These are phyloP conservation scores for Drosophila yakuba DNA, from an alignment of 1,140 invertebrate genomes.

Conservation along the genomic window DNA sequence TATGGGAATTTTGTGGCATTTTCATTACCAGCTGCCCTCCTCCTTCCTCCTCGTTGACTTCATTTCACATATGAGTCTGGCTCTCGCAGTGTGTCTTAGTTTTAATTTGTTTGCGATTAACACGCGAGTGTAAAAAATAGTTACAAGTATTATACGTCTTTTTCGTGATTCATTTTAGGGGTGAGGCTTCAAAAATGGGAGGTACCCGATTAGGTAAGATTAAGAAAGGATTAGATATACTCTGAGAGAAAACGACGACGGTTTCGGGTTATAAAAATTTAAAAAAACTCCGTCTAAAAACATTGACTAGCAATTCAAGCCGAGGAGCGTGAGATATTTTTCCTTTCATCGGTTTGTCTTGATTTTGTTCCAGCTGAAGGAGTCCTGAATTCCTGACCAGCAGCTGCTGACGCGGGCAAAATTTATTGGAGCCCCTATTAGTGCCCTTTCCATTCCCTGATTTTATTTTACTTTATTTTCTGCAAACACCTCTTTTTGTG, in stretches of 20 bases:
- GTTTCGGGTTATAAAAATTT: not conserved
- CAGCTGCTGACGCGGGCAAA: conserved; percentile 41
- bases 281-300: no score
- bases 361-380: conserved; percentile 28
- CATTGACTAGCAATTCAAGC: not conserved
- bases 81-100: conserved; percentile 30
- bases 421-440: conserved; percentile 36
- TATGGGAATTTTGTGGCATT: conserved; percentile 83
- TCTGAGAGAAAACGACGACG: not conserved
- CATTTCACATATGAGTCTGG: conserved; percentile 14
- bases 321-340: not conserved
- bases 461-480: not conserved
- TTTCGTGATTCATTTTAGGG: conserved; percentile 28
- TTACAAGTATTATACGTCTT: conserved; percentile 23
- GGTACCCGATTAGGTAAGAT: conserved; percentile 32
- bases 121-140: conserved; percentile 66
- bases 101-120: conserved; percentile 80
- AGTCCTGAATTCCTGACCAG: conserved; percentile 42
- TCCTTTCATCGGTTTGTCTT: conserved; percentile 10
- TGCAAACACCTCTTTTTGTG: conserved; percentile 28
- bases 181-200: not conserved
- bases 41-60: not conserved
- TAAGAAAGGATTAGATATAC: conserved; percentile 5
- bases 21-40: conserved; percentile 71
- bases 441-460: not conserved